These are phyloP conservation scores for Dromaius novaehollandiae DNA, from an alignment of 2,113 vertebrate genomes.

Conservation along the genomic window DNA sequence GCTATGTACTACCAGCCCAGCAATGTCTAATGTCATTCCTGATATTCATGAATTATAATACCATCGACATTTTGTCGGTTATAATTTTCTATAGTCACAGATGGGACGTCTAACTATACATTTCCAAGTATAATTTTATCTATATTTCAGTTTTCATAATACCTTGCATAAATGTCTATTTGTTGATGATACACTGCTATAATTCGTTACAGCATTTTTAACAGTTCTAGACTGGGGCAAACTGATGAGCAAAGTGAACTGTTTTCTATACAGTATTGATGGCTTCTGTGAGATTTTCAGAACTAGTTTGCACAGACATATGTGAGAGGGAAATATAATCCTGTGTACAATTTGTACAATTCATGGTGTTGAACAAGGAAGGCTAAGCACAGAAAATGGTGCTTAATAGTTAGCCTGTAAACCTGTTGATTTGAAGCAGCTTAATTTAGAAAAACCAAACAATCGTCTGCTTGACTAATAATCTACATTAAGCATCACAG, in stretches of 20 bases:
- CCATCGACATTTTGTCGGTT: neutral
- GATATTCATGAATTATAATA: neutral
- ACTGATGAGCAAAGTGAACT: neutral
- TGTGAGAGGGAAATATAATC: neutral
- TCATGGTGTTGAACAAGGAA: neutral
- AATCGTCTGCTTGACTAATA: neutral
- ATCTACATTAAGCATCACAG: neutral
- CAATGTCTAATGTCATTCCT: neutral
- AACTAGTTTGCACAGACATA: neutral
- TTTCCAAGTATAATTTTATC: conserved; percentile 8
- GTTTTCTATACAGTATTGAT: neutral
- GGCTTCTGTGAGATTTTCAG: neutral
- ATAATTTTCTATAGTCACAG: neutral
- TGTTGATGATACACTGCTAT: neutral
- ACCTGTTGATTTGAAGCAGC: neutral
- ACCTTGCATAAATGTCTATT: neutral
- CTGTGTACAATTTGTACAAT: neutral
- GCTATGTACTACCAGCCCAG: neutral
- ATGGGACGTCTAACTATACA: neutral
- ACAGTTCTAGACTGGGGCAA: neutral
- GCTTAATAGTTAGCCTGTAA: neutral
- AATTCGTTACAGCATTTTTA: conserved; percentile 16
- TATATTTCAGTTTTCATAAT: neutral
- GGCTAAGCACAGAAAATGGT: neutral
- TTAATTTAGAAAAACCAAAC: neutral